These are phyloP conservation scores for Takifugu flavidus DNA, from an alignment of 2,113 vertebrate genomes.

Conservation along the genomic window DNA sequence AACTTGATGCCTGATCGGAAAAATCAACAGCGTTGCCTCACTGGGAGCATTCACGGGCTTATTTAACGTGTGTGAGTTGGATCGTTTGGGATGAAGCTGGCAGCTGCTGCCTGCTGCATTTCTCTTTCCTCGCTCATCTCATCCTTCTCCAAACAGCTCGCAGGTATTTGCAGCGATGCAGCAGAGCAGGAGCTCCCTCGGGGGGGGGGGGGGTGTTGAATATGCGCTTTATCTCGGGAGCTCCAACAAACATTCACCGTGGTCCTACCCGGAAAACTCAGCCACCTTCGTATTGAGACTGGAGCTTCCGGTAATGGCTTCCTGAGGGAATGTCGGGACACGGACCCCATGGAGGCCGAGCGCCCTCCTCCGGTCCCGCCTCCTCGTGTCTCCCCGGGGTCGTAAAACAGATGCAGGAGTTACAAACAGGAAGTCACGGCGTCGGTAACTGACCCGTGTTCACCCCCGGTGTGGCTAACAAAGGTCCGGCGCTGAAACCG, in stretches of 20 bases:
- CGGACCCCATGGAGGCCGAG: constrained; percentile 37
- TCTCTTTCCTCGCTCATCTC: neutral
- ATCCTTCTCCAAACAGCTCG: neutral
- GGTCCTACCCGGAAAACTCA: constrained; percentile 13
- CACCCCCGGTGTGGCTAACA: too few relatives aligned
- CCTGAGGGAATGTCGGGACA: constrained; percentile 55
- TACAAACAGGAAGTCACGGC: constrained; percentile 46
- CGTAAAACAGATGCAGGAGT: constrained; percentile 60
- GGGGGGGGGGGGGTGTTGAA: constrained; percentile 13
- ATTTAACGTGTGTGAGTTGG: too few relatives aligned
- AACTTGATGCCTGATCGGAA: too few relatives aligned
- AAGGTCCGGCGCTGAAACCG: too few relatives aligned
- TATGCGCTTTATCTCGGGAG: constrained; percentile 39
- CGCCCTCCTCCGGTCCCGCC: constrained; percentile 43
- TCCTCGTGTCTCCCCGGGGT: constrained; percentile 48
- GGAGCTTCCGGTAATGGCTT: constrained; percentile 53
- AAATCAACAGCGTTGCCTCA: too few relatives aligned
- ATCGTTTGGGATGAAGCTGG: too few relatives aligned
- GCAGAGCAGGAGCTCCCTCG: constrained; percentile 20
- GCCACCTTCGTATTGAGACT: constrained; percentile 9
- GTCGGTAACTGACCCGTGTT: neutral
- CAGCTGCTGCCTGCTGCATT: too few relatives aligned
- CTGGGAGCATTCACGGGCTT: too few relatives aligned
- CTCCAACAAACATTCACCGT: constrained; percentile 23
- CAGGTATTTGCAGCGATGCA: constrained; percentile 1